Conservation (phyloP, 2,113 vertebrate species). For the Leucopsar rothschildi region DNA sequence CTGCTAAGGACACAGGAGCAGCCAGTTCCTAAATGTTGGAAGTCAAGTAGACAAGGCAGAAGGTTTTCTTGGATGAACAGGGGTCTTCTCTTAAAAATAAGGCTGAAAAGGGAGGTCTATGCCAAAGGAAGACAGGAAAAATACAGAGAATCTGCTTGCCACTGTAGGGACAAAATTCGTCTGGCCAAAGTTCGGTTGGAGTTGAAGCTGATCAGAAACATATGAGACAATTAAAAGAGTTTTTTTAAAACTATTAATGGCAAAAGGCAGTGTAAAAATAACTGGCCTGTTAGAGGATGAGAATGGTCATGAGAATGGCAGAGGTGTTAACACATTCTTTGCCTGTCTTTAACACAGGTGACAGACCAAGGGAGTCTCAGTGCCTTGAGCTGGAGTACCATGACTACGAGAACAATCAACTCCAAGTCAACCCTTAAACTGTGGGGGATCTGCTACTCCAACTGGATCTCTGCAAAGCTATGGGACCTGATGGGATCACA, state of each 20-base stretch:
- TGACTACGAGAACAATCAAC: rapidly evolving
- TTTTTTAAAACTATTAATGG: neutral
- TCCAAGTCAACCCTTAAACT: neutral
- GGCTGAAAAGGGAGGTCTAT: neutral
- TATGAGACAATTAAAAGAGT: neutral
- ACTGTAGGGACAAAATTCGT: neutral
- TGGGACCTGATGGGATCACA: neutral
- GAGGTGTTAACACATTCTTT: neutral
- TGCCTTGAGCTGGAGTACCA: neutral
- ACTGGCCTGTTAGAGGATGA: neutral
- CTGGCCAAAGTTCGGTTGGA: neutral
- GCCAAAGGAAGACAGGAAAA: neutral
- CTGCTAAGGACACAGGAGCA: neutral
- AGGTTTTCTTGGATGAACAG: neutral
- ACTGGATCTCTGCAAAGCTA: neutral
- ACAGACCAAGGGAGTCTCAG: neutral
- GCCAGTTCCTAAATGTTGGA: neutral
- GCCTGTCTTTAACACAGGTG: neutral
- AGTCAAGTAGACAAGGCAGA: neutral
- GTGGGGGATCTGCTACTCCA: neutral
- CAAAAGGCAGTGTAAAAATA: neutral
- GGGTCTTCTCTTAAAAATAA: neutral
- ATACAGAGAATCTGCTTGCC: neutral
- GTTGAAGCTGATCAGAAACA: neutral
- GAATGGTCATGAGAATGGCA: neutral